These are phyloP conservation scores for Accipiter virgatus DNA, from an alignment of 2,113 vertebrate species.

Conservation along the genomic window DNA sequence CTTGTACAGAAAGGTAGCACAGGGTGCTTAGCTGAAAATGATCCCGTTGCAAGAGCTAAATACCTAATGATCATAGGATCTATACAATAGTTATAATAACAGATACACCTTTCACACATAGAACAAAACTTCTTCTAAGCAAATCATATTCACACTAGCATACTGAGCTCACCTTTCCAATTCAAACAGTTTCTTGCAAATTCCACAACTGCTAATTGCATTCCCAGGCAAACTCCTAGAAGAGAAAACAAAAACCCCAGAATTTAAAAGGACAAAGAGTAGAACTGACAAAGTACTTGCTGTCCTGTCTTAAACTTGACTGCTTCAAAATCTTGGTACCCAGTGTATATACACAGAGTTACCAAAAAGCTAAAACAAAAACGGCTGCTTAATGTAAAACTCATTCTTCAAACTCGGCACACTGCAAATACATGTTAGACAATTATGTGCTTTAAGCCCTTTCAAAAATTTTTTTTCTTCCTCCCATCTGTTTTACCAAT, in stretches of 20 bases:
- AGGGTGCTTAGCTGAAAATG: background rate
- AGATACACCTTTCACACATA: background rate
- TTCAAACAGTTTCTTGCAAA: conserved; percentile 78
- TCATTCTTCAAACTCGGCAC: background rate
- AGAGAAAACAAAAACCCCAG: background rate
- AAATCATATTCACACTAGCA: background rate
- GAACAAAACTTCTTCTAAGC: background rate
- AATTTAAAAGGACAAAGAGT: background rate
- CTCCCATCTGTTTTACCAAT: background rate
- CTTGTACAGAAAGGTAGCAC: background rate
- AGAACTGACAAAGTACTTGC: background rate
- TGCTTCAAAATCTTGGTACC: background rate
- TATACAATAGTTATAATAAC: background rate
- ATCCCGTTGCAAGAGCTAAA: background rate
- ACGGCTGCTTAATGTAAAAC: background rate
- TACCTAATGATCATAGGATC: background rate
- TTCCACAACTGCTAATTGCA: conserved; percentile 81
- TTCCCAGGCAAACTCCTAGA: conserved; percentile 78
- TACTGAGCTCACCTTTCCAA: conserved; percentile 71
- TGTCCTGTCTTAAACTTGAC: background rate
- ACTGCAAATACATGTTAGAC: background rate
- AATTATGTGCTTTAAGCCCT: background rate
- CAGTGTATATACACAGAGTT: background rate
- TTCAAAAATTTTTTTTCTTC: background rate
- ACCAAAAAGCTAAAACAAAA: background rate